phyloP scores from a whole-genome alignment of 2,113 vertebrate species.

The Mormyrus lacerda region DNA sequence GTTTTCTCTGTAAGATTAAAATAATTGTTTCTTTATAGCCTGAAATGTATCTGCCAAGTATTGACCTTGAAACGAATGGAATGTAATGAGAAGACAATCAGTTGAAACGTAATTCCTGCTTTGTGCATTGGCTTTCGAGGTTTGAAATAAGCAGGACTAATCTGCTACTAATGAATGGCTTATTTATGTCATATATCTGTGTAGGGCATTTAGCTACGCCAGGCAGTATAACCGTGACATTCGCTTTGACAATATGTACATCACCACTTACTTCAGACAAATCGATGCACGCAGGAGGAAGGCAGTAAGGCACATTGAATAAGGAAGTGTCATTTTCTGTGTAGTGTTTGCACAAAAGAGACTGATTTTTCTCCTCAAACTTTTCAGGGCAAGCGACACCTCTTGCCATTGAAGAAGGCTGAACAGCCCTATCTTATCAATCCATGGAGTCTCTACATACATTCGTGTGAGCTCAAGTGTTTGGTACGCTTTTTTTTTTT shows the following conservation, averaged over 20 bases:
- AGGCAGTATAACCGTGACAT: slow-evolving; percentile 55
- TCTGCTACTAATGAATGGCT: not conserved
- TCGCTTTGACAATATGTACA: slow-evolving; percentile 70
- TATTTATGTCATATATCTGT: not conserved
- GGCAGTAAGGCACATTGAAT: slow-evolving; percentile 44
- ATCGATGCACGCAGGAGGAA: slow-evolving; percentile 62
- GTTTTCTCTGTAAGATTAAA: not conserved
- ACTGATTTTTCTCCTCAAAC: not conserved
- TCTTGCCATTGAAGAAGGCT: slow-evolving; percentile 60
- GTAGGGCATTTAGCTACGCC: slow-evolving; percentile 62
- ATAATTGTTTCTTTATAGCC: not conserved
- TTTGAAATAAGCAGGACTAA: not conserved
- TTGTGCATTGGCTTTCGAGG: not conserved
- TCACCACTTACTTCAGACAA: slow-evolving; percentile 73
- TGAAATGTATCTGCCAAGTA: not conserved
- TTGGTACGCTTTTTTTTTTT: slow-evolving; percentile 48
- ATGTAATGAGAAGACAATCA: not conserved
- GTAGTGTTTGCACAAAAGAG: not conserved
- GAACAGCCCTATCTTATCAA: slow-evolving; percentile 51
- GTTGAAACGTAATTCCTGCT: not conserved
- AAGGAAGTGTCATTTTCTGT: not conserved
- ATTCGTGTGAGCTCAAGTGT: slow-evolving; percentile 46
- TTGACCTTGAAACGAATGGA: not conserved
- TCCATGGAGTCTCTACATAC: slow-evolving; percentile 45
- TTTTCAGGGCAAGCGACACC: slow-evolving; percentile 47